Conservation (phyloP, 2,113 vertebrate genomes). For the Cyanoliseus patagonus region DNA sequence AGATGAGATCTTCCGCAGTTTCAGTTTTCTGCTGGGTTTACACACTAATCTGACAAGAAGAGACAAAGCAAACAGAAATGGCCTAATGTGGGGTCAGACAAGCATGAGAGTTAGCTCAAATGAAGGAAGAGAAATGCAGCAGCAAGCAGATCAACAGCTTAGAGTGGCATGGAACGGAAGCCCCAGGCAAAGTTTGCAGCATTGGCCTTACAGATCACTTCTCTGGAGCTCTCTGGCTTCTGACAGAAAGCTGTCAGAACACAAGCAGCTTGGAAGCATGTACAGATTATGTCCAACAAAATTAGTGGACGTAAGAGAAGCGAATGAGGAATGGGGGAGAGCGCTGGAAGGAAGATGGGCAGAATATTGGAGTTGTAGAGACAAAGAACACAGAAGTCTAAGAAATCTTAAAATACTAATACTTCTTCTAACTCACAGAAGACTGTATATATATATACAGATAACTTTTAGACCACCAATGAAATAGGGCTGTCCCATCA, state of each 20-base stretch:
- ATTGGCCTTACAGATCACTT: neutral
- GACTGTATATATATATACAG: neutral
- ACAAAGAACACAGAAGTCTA: neutral
- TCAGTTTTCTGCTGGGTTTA: neutral
- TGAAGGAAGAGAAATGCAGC: neutral
- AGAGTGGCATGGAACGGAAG: neutral
- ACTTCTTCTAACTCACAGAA: neutral
- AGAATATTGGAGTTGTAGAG: neutral
- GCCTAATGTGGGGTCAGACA: neutral
- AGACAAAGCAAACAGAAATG: constrained; percentile 3
- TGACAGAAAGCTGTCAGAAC: neutral
- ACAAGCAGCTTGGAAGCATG: neutral
- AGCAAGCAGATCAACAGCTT: neutral
- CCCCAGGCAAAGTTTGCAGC: neutral
- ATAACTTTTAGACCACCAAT: neutral
- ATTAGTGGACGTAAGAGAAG: neutral
- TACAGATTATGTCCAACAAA: neutral
- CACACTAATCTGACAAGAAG: neutral
- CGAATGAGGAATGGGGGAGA: neutral
- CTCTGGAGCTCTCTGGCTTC: neutral
- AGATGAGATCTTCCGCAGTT: neutral
- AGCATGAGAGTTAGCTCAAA: neutral
- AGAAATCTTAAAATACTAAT: neutral
- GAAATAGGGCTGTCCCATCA: neutral
- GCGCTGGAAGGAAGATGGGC: neutral